A percentile compares a stretch with the other conserved stretches of the same genome.
Conservation (phyloP, 1,140 invertebrate genomes). For the Triops longicaudatus region DNA sequence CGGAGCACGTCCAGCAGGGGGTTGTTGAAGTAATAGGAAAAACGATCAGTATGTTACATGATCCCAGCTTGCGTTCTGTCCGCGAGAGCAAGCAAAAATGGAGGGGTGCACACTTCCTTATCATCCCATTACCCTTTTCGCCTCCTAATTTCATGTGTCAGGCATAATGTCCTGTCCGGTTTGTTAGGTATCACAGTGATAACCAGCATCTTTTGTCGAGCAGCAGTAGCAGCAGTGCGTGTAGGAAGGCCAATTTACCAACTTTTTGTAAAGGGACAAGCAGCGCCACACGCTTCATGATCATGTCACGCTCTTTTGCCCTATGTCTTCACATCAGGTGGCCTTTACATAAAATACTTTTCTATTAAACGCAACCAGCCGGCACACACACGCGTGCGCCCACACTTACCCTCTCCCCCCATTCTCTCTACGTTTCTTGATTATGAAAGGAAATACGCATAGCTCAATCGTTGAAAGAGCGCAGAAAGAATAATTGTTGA, state of each 20-base stretch:
- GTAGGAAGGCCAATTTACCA: neutral
- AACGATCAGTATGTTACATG: neutral
- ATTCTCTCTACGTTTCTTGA: neutral
- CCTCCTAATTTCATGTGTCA: neutral
- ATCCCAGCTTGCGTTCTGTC: neutral
- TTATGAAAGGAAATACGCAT: no score
- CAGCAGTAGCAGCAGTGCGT: neutral
- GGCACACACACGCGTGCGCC: neutral
- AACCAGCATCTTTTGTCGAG: neutral
- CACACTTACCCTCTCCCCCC: neutral
- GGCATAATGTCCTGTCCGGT: neutral
- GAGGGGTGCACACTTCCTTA: neutral
- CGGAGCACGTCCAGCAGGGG: neutral
- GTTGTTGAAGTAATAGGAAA: neutral
- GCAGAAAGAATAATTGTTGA: no score
- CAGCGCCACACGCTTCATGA: neutral
- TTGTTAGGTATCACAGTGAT: neutral
- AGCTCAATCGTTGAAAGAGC: no score
- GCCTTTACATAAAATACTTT: neutral
- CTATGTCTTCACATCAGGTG: conserved; percentile 4
- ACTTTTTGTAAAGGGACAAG: neutral
- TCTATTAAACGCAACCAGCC: conserved; percentile 6
- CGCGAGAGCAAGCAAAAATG: neutral
- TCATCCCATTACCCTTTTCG: neutral
- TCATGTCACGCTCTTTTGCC: conserved; percentile 6